phyloP scores from a whole-genome alignment of 2,797 vertebrate genomes.

The Bradypodion ventrale region DNA sequence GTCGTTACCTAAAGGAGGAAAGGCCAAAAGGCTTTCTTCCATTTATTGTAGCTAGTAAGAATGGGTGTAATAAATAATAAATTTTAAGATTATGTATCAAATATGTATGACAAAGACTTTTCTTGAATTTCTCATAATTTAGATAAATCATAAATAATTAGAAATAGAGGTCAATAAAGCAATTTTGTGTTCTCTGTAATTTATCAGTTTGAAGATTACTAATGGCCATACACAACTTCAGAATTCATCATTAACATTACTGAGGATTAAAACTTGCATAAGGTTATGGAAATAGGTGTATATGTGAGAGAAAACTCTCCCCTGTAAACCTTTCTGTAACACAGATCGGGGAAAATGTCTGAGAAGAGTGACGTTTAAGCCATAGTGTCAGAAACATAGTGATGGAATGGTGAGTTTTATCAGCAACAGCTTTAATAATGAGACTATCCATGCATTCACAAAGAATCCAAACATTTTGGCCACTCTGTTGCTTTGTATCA shows the following conservation, averaged over 20 bases:
- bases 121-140: background rate
- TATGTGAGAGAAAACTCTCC: background rate
- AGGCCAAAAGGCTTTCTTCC: slow-evolving; percentile 47
- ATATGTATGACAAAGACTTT: slow-evolving; percentile 12
- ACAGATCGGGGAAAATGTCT: background rate
- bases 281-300: background rate
- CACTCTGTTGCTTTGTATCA: background rate
- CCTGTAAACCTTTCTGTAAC: background rate
- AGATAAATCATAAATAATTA: slow-evolving; percentile 1
- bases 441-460: background rate
- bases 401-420: background rate
- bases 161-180: background rate
- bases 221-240: background rate
- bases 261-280: background rate
- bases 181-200: slow-evolving; percentile 9
- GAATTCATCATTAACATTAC: background rate
- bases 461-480: background rate
- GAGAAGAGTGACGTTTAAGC: too few species aligned
- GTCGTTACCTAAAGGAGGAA: slow-evolving; percentile 31
- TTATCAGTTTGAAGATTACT: slow-evolving; percentile 16
- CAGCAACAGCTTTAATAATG: background rate
- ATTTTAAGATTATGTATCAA: slow-evolving; percentile 22
- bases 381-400: background rate
- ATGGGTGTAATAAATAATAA: slow-evolving; percentile 63
- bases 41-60: slow-evolving; percentile 47